phyloP scores from a whole-genome alignment of 2,113 vertebrate genomes.

The Rallus limicola region DNA sequence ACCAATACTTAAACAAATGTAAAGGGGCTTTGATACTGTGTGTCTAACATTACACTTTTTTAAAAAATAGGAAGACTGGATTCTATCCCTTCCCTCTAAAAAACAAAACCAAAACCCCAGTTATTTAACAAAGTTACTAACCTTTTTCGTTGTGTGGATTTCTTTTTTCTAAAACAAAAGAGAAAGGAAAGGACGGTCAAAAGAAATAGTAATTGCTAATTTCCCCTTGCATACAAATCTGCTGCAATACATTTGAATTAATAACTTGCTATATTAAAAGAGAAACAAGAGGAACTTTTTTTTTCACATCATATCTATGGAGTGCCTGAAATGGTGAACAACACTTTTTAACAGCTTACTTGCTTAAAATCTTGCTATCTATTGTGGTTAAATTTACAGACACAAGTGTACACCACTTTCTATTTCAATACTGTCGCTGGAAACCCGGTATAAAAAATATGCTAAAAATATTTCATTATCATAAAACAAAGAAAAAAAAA shows the following conservation, averaged over 20 bases:
- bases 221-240: background rate
- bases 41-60: background rate
- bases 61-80: background rate
- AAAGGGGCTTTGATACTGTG: background rate
- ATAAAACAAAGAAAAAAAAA: background rate
- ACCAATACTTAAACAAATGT: background rate
- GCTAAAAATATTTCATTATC: background rate
- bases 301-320: background rate
- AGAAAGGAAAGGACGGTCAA: slow-evolving; percentile 55
- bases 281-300: background rate
- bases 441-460: background rate
- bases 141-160: slow-evolving; percentile 75
- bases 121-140: slow-evolving; percentile 53
- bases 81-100: background rate
- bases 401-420: background rate
- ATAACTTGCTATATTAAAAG: background rate
- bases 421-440: background rate
- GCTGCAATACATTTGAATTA: background rate
- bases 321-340: background rate
- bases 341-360: background rate
- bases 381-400: background rate
- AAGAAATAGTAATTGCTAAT: background rate
- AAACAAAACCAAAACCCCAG: background rate
- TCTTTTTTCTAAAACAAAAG: slow-evolving; percentile 73
- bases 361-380: background rate